phyloP scores from a whole-genome alignment of 2,888 invertebrate species.

The Ochropacha duplaris region DNA sequence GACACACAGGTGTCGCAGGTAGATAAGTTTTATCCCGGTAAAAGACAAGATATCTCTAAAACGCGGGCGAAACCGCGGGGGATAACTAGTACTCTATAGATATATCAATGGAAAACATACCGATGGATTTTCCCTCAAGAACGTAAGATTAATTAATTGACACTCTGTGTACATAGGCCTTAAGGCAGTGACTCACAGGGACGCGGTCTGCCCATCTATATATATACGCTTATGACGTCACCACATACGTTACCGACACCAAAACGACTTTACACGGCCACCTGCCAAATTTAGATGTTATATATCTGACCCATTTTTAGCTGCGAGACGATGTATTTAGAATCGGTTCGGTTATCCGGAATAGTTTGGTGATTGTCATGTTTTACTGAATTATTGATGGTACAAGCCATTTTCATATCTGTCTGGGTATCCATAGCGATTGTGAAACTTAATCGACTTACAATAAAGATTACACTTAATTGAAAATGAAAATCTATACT shows the following conservation, averaged over 20 bases:
- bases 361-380: background rate
- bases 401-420: too few species aligned
- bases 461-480: too few species aligned
- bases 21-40: too few species aligned
- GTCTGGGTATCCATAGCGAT: too few species aligned
- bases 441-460: too few species aligned
- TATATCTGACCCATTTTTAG: conserved; percentile 31
- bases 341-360: background rate
- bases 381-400: background rate
- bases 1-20: too few species aligned
- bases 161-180: background rate
- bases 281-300: conserved; percentile 49
- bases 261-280: conserved; percentile 25
- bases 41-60: too few species aligned
- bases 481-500: too few species aligned
- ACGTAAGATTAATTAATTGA: too few species aligned
- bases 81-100: background rate
- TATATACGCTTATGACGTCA: conserved; percentile 40
- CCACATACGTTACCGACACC: conserved; percentile 30
- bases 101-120: too few species aligned
- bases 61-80: too few species aligned
- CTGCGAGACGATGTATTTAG: background rate
- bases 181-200: conserved; percentile 22
- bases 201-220: conserved; percentile 15
- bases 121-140: too few species aligned